phyloP scores from a whole-genome alignment of 2,797 vertebrate genomes.

The Chelon auratus region DNA sequence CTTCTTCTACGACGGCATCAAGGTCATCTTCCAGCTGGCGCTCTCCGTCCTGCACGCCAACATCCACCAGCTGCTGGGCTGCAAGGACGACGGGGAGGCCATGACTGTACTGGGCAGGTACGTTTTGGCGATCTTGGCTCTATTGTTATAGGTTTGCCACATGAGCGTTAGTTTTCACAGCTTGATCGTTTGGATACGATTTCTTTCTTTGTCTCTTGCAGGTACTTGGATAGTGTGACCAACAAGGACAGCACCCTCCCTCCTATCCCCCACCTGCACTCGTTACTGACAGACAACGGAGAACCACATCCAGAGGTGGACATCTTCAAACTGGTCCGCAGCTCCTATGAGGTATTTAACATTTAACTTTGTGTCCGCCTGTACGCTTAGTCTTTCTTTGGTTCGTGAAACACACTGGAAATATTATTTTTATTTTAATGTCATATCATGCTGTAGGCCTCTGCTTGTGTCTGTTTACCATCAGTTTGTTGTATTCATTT shows the following conservation, averaged over 20 bases:
- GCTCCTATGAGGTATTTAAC: slow-evolving; percentile 92
- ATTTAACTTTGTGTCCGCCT: neutral
- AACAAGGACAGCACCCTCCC: slow-evolving; percentile 98
- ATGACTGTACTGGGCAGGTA: slow-evolving; percentile 99
- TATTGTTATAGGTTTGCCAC: neutral
- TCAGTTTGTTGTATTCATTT: neutral
- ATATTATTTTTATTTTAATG: too few relatives aligned
- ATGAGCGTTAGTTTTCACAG: too few relatives aligned
- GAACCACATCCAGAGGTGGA: slow-evolving; percentile 96
- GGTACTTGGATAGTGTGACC: slow-evolving; percentile 96
- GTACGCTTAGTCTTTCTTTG: neutral
- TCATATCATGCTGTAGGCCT: too few relatives aligned
- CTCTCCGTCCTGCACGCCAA: slow-evolving; percentile 96
- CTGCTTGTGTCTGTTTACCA: too few relatives aligned
- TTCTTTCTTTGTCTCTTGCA: slow-evolving; percentile 53
- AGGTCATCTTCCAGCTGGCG: slow-evolving; percentile 97
- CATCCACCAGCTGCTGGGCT: slow-evolving; percentile 93
- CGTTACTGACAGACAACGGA: slow-evolving; percentile 93
- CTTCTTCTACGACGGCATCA: slow-evolving; percentile 99
- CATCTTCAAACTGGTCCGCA: slow-evolving; percentile 95
- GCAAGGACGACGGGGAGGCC: slow-evolving; percentile 98
- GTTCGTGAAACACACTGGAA: neutral
- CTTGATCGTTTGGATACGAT: neutral
- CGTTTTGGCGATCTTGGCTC: neutral
- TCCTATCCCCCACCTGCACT: slow-evolving; percentile 97